phyloP scores from a whole-genome alignment of 2,113 vertebrate genomes.

The Rissa tridactyla region DNA sequence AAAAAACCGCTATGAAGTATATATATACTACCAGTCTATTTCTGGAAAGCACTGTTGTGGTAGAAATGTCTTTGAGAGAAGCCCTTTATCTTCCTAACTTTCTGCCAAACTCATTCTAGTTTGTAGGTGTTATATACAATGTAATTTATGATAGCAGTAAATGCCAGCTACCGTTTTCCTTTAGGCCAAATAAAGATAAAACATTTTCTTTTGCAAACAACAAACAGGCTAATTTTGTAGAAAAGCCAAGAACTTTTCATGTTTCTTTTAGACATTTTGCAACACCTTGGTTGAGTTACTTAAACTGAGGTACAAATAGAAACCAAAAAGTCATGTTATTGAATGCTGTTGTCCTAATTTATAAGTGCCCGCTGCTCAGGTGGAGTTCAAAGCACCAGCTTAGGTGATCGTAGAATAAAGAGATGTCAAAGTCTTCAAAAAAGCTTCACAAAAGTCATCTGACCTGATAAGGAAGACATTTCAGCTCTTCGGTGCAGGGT shows the following conservation, averaged over 20 bases:
- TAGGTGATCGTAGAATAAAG: not conserved
- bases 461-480: not conserved
- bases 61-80: not conserved
- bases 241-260: not conserved
- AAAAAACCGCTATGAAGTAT: fast-evolving
- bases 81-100: not conserved
- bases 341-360: not conserved
- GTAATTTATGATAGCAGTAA: not conserved
- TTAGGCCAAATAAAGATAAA: not conserved
- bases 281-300: not conserved
- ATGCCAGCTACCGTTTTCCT: not conserved
- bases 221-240: not conserved
- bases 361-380: not conserved
- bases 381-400: not conserved
- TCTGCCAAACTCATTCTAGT: not conserved
- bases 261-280: not conserved
- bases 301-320: not conserved
- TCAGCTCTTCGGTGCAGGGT: not conserved
- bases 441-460: not conserved
- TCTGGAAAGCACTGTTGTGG: not conserved
- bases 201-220: not conserved
- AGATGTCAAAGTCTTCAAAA: not conserved
- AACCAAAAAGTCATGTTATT: not conserved
- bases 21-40: not conserved
- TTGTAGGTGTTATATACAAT: not conserved